Conservation (phyloP, 2,888 invertebrate species). For the Pecten maximus region DNA sequence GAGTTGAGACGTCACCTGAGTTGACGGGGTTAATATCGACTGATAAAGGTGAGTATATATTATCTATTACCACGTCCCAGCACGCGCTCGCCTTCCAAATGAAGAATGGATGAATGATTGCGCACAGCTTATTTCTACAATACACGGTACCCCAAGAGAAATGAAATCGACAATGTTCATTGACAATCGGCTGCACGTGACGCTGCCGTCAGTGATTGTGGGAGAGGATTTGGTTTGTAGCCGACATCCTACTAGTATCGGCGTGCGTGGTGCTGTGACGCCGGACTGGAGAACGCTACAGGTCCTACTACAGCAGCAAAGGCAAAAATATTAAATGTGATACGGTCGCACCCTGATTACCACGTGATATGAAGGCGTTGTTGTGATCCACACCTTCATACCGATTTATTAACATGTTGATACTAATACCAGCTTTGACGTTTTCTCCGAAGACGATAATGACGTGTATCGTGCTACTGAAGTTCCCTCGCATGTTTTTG, state of each 20-base stretch:
- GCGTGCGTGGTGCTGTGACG: constrained; percentile 15
- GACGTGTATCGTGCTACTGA: not conserved
- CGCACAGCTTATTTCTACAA: not conserved
- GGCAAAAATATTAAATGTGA: not conserved
- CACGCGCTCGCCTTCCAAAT: not conserved
- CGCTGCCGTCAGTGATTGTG: not conserved
- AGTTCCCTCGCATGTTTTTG: no score
- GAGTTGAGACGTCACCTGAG: not conserved
- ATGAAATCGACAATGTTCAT: constrained; percentile 1
- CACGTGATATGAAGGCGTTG: not conserved
- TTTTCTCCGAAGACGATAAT: no score
- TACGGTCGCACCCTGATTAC: not conserved
- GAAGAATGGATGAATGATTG: not conserved
- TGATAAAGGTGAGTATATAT: not conserved
- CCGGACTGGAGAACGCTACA: not conserved
- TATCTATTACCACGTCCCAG: not conserved
- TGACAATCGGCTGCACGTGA: not conserved
- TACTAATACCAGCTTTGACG: no score
- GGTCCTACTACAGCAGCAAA: not conserved
- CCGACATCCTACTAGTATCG: not conserved
- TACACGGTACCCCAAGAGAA: constrained; percentile 10
- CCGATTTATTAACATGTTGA: no score
- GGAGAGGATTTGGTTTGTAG: not conserved
- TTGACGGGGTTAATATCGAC: not conserved
- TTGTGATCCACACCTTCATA: not conserved